These are phyloP conservation scores for Burhinus oedicnemus DNA, from an alignment of 2,113 vertebrate genomes.

Conservation along the genomic window DNA sequence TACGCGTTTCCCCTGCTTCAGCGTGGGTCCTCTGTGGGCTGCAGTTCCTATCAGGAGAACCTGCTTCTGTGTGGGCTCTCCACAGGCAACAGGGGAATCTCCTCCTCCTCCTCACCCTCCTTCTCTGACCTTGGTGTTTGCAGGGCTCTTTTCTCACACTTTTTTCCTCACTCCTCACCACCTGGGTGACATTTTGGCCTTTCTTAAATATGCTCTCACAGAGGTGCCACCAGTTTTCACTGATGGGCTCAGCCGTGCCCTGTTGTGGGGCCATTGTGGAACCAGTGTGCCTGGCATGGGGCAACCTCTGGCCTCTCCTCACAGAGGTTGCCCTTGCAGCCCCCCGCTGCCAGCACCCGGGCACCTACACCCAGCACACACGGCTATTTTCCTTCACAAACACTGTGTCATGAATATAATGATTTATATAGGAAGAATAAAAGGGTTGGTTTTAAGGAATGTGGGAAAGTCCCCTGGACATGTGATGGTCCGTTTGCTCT, in stretches of 20 bases:
- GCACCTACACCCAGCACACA: accelerated
- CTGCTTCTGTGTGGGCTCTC: neutral
- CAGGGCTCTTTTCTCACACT: neutral
- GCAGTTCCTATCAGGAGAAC: neutral
- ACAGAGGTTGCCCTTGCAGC: accelerated
- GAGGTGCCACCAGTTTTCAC: neutral
- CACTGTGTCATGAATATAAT: neutral
- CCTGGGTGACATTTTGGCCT: neutral
- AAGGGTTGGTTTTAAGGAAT: neutral
- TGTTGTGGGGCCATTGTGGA: accelerated
- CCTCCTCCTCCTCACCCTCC: neutral
- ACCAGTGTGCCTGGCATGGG: no score
- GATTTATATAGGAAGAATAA: neutral
- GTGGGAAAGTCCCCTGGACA: neutral
- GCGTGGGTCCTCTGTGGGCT: accelerated
- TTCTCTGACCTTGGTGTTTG: neutral
- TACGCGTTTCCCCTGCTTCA: neutral
- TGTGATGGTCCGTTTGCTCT: neutral
- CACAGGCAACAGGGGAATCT: no score
- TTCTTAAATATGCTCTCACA: accelerated
- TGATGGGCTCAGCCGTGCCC: neutral
- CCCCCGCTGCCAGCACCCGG: accelerated
- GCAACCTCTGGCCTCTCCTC: no score
- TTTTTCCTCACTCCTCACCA: neutral
- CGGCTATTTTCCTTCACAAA: neutral